phyloP scores from a whole-genome alignment of 2,888 invertebrate species.

The Mycalesis mineus region DNA sequence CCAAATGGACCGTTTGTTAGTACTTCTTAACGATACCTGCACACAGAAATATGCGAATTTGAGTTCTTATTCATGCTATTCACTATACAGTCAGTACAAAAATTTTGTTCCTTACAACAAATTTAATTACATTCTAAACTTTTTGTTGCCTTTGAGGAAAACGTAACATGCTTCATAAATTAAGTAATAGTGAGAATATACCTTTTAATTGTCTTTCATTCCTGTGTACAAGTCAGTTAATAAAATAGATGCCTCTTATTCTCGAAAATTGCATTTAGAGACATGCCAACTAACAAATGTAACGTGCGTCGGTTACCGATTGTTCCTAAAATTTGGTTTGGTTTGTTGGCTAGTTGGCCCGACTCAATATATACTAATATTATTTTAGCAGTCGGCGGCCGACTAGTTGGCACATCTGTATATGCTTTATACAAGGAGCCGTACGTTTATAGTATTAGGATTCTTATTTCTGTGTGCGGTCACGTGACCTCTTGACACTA shows the following conservation, averaged over 20 bases:
- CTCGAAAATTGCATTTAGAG: not conserved
- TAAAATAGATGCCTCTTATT: conserved; percentile 7
- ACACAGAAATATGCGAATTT: conserved; percentile 27
- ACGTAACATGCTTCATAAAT: not conserved
- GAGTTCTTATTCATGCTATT: not conserved
- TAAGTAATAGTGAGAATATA: conserved; percentile 3
- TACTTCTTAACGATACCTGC: conserved; percentile 25
- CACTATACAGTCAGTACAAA: not conserved
- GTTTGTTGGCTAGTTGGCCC: not conserved
- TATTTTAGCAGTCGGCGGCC: not conserved
- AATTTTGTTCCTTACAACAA: not conserved
- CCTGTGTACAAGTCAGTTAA: conserved; percentile 18
- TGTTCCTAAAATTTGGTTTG: too few relatives aligned
- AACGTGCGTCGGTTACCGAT: not conserved
- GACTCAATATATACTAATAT: not conserved
- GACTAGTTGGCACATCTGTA: not conserved
- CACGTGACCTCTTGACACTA: conserved; percentile 20
- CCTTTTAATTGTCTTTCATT: conserved; percentile 7
- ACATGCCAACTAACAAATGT: not conserved
- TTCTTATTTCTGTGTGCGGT: conserved; percentile 27
- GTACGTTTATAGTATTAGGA: not conserved
- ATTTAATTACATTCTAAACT: not conserved
- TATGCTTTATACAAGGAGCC: conserved; percentile 3
- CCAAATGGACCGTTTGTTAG: not conserved
- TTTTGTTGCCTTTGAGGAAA: not conserved